Percentiles rank a stretch among this genome's conserved stretches.
Evolutionary conservation across 1,140 invertebrate species (phyloP).

Genomic region (Papilio polytes): DNA sequence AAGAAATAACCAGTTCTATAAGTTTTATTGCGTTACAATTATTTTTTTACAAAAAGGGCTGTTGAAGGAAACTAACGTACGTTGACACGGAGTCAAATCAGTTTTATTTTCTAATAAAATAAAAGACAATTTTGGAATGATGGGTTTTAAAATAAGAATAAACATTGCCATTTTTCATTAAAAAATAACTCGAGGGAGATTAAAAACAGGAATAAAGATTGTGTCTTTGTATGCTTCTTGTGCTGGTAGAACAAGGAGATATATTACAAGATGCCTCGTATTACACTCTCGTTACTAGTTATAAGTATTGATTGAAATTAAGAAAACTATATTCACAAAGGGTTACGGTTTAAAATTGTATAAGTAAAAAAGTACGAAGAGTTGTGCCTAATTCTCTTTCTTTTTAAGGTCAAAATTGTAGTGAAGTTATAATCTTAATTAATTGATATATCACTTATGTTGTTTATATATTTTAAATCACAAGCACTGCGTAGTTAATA

Average conservation of each 20-base stretch:
- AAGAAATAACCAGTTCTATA: neutral
- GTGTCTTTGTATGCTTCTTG: neutral
- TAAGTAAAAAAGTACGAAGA: too few relatives aligned
- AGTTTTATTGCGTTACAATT: constrained; percentile 22
- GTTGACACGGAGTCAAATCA: constrained; percentile 8
- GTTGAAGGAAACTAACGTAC: neutral
- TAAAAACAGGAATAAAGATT: neutral
- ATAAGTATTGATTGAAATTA: too few relatives aligned
- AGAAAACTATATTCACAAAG: too few relatives aligned
- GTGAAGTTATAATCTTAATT: too few relatives aligned
- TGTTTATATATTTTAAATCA: neutral
- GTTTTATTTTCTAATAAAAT: neutral
- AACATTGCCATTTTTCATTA: neutral
- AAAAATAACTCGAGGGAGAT: neutral
- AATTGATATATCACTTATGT: neutral
- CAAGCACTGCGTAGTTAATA: neutral
- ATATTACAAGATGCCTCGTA: too few relatives aligned
- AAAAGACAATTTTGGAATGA: neutral
- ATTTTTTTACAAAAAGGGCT: neutral
- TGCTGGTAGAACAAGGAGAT: neutral
- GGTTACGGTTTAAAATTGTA: too few relatives aligned
- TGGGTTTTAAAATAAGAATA: neutral
- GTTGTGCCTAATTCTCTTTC: too few relatives aligned
- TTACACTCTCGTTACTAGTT: too few relatives aligned
- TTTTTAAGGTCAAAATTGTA: too few relatives aligned